phyloP scores from a whole-genome alignment of 2,888 invertebrate species.

The Philereme vetulata region DNA sequence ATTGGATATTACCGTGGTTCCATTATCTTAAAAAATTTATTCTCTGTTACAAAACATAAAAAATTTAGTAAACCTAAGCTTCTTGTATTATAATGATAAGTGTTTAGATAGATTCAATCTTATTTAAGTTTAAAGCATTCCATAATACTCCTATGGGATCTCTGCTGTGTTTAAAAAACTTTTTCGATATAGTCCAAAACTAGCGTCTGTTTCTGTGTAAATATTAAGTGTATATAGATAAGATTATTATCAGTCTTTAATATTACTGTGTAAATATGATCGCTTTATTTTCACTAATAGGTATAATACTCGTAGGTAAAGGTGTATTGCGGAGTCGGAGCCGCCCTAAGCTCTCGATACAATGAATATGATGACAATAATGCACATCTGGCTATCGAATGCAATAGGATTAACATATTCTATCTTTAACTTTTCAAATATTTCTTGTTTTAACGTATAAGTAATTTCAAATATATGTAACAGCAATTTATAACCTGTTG shows the following conservation, averaged over 20 bases:
- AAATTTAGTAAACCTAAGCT: slow-evolving; percentile 58
- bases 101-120: slow-evolving; percentile 77
- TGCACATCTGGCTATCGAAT: slow-evolving; percentile 64
- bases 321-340: slow-evolving; percentile 26
- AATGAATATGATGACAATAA: slow-evolving; percentile 76
- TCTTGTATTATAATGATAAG: slow-evolving; percentile 51
- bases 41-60: slow-evolving; percentile 50
- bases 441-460: background rate
- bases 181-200: slow-evolving; percentile 71
- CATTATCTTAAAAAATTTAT: slow-evolving; percentile 42
- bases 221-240: slow-evolving; percentile 45
- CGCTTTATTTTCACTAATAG: slow-evolving; percentile 49
- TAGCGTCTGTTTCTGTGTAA: slow-evolving; percentile 64
- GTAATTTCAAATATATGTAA: slow-evolving; percentile 14
- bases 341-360: slow-evolving; percentile 42
- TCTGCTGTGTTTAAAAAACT: slow-evolving; percentile 79
- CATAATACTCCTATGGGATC: slow-evolving; percentile 80
- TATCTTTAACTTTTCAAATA: slow-evolving; percentile 7
- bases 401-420: slow-evolving; percentile 46
- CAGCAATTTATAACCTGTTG: background rate
- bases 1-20: slow-evolving; percentile 17
- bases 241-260: slow-evolving; percentile 43
- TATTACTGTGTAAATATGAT: slow-evolving; percentile 69
- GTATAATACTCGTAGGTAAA: slow-evolving; percentile 1
- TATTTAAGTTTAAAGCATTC: slow-evolving; percentile 78